Evolutionary conservation across 2,797 vertebrate genomes (phyloP), one percentile per base, ranked within the genome.

Genomic region (Pipistrellus nathusii): DNA sequence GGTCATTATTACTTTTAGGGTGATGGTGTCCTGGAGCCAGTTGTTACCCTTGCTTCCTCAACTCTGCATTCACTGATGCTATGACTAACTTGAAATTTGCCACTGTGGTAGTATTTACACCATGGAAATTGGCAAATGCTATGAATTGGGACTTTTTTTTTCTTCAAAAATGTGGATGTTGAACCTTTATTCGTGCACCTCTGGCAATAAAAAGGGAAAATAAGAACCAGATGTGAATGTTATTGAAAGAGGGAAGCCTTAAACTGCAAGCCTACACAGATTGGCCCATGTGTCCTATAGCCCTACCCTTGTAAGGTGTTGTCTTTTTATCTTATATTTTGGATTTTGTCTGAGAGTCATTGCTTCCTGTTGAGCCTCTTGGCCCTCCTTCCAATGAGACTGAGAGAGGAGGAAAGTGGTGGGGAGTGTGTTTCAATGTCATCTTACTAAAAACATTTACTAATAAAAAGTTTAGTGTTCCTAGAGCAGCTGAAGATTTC

Each of bases 401-500:
- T 53, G 20, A 15, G 5, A 2, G 35, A 73, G 64, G 13, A 2
- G 3, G 27, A 30, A 11, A 32, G 20, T 23, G 30, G 25, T 17
- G 14, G 11, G 8, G 13, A 7, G 4, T 1, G 77, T 9, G 11
- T 7, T 72, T 75, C 87, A 44, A 17, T 38, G 35, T 46, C 64
- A 18, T 91, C 73, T 68, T 51, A 51, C 87, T 92, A 53, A 89
- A 87, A 96, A 82, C 91, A 94, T 38, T 86, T 12, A 12, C 75
- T 51, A 30, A 55, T 48, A 38, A 69, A 66, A 81, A 85, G 27
- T 46, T 72, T 51, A 18, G 3, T 69, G 8, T 85, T 48, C 23
- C 18, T 3, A 69, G 4, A 48, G 27, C 32, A 30, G 25, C 81
- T 66, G 88, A 53, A 27, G 55, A 48, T 27, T 64, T 48, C 95